phyloP scores from a whole-genome alignment of 2,113 vertebrate species.

The Micronycteris hirsuta region DNA sequence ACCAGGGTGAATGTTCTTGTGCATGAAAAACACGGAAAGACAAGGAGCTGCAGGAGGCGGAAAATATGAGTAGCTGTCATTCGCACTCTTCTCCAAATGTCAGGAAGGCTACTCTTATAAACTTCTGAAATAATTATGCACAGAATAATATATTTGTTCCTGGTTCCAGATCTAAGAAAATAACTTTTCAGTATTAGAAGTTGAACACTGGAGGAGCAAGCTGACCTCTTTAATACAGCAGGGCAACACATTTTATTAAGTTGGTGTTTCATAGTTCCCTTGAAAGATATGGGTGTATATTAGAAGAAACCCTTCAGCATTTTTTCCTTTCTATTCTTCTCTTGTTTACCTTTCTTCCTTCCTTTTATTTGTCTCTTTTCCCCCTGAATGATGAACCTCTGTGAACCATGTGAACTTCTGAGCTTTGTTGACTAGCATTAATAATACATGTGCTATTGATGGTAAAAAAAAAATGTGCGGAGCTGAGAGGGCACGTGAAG shows the following conservation, averaged over 20 bases:
- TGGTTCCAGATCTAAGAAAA: conserved; percentile 29
- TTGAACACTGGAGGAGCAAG: neutral
- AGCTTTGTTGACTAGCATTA: neutral
- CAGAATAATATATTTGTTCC: neutral
- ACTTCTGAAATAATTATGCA: neutral
- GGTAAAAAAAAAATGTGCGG: neutral
- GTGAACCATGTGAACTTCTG: neutral
- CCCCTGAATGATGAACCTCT: neutral
- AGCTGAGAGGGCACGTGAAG: neutral
- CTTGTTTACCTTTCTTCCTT: neutral
- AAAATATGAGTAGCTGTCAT: neutral
- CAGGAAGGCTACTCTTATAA: neutral
- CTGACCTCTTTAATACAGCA: neutral
- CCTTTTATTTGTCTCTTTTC: neutral
- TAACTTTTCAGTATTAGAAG: neutral
- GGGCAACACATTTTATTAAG: neutral
- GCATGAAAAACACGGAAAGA: neutral
- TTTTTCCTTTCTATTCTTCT: neutral
- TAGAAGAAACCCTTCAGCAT: neutral
- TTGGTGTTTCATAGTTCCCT: neutral
- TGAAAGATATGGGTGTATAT: neutral
- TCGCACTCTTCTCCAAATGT: neutral
- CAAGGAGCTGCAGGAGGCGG: neutral
- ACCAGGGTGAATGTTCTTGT: neutral
- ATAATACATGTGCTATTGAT: neutral